These are phyloP conservation scores for Torymus texanus DNA, from an alignment of 2,888 invertebrate species.

Conservation along the genomic window DNA sequence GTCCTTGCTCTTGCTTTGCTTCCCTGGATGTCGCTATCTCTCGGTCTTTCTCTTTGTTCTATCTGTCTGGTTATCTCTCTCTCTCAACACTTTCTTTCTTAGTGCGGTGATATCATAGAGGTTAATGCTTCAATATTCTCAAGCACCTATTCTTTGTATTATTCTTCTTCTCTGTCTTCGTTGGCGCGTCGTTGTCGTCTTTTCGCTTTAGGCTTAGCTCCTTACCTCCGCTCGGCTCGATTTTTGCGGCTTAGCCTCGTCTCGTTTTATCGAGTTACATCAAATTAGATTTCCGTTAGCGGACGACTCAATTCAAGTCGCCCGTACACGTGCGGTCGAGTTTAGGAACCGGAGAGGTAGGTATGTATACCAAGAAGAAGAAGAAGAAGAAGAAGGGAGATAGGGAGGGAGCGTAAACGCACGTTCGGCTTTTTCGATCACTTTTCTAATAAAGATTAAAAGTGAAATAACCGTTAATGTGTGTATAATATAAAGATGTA, in stretches of 20 bases:
- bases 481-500: too few species aligned
- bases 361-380: background rate
- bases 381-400: background rate
- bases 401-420: too few species aligned
- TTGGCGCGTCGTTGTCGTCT: slow-evolving; percentile 14
- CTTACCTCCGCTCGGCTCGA: slow-evolving; percentile 36
- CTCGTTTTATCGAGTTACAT: slow-evolving; percentile 53
- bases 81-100: background rate
- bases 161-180: slow-evolving; percentile 10
- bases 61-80: background rate
- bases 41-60: too few species aligned
- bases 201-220: slow-evolving; percentile 28
- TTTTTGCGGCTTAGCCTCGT: slow-evolving; percentile 51
- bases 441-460: slow-evolving; percentile 15
- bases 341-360: background rate
- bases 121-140: slow-evolving; percentile 46
- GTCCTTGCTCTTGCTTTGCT: too few species aligned
- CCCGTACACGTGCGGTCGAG: slow-evolving; percentile 9
- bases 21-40: too few species aligned
- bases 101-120: slow-evolving; percentile 18
- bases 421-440: background rate
- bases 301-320: slow-evolving; percentile 40
- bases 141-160: slow-evolving; percentile 22
- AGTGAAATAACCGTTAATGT: background rate
- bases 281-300: slow-evolving; percentile 51